Conservation (phyloP, 2,888 invertebrate genomes). For the Xylota sylvarum region DNA sequence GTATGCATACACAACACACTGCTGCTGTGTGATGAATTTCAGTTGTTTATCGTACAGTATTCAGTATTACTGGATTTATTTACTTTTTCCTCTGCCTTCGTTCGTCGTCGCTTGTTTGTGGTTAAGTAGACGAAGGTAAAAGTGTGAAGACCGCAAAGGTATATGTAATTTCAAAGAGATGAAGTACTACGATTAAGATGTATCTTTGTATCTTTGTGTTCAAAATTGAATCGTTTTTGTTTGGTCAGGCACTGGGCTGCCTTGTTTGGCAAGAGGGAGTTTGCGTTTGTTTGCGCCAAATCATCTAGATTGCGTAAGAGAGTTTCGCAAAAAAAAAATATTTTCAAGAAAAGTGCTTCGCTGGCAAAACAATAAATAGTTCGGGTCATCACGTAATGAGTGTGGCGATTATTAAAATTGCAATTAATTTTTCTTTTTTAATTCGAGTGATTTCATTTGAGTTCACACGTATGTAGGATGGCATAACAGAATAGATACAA, state of each 20-base stretch:
- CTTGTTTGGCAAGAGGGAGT: slow-evolving; percentile 16
- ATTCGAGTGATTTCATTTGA: slow-evolving; percentile 1
- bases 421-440: not conserved
- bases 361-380: not conserved
- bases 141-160: slow-evolving; percentile 61
- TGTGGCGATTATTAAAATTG: slow-evolving; percentile 2
- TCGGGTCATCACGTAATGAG: slow-evolving; percentile 1
- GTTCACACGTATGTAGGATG: not conserved
- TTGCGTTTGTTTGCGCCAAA: slow-evolving; percentile 57
- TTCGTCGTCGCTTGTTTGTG: slow-evolving; percentile 30
- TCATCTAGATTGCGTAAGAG: slow-evolving; percentile 60
- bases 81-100: slow-evolving; percentile 7
- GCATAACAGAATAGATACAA: not conserved
- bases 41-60: slow-evolving; percentile 56
- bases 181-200: slow-evolving; percentile 60
- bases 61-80: slow-evolving; percentile 31
- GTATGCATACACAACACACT: slow-evolving; percentile 17
- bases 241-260: slow-evolving; percentile 59
- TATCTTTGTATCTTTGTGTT: slow-evolving; percentile 30
- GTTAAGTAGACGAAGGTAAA: slow-evolving; percentile 61
- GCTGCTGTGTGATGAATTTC: slow-evolving; percentile 56
- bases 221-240: slow-evolving; percentile 24
- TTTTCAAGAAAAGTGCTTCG: slow-evolving; percentile 8
- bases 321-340: slow-evolving; percentile 43
- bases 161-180: slow-evolving; percentile 52